Base-by-base conservation (phyloP, 2,888 invertebrate species). In the Alviniconcha strummeri region DNA sequence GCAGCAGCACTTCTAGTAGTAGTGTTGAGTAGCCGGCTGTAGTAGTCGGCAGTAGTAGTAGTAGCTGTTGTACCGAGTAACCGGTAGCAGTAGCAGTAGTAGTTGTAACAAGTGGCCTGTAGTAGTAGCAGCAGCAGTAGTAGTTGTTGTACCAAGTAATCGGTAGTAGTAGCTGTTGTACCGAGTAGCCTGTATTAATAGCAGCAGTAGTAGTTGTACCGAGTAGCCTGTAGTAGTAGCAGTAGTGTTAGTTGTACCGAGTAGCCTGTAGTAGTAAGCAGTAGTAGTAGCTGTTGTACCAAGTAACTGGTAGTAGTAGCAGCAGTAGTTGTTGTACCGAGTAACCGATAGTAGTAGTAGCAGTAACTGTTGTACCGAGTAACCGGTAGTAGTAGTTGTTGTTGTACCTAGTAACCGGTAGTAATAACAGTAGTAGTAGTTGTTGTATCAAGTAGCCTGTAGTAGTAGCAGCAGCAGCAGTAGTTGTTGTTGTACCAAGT, bases 21-120 rank as follows among this genome's bases (percentile, higher is more conserved):
- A 36, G 36, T 36, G 36, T 3, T 36, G 36, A 36, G 36, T 36
- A 36, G 36, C 36, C 4, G 75, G n/a, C n/a, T n/a, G n/a, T n/a
- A n/a, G 79, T 74, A 74, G 36, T 17, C n/a, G n/a, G n/a, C n/a
- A 75, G 75, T 52, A 75, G 75, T 52, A 75, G 75, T 52, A 75
- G 75, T 52, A 19, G 75, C 75, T 36, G 75, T 17, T 11, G 36
- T 5, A 19, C 36, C 75, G n/a, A n/a, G n/a, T n/a, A n/a, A 75
- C 36, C 75, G 36, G 75, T 52, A 75, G 75, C 75, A 75, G 75
- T 17, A 75, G 75, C 4, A 75, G 75, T 17, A 75, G 75, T 17
- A 75, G 69, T 36, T 36, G 36, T 36, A 36, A 0, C 36, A 3
- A 36, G 3, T 36, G 3, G 3, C 3, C 36, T 0, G 36, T 36